Base-by-base conservation (phyloP, 1,140 invertebrate genomes). In the Ceratitis capitata region DNA sequence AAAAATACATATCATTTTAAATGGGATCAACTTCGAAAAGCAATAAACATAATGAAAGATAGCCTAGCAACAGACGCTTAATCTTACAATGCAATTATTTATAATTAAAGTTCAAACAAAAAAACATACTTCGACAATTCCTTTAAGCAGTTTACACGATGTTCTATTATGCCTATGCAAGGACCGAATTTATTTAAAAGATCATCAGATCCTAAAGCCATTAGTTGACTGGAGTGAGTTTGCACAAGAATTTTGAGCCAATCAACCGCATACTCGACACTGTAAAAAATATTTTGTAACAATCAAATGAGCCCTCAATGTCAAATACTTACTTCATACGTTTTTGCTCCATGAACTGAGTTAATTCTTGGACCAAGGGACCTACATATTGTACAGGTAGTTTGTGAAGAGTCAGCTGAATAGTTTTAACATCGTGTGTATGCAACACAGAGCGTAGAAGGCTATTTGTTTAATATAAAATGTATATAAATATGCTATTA, bases 321-420 rank as follows among this genome's bases (percentile, higher is more conserved):
- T n/a, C 16, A 74, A 85, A 85, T 23, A 92, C 94, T 94, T 91
- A 95, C 94, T 92, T 87, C 56, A 92, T 89, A 53, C 93, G 94
- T 92, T 94, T 95, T 61, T 94, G 93, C 88, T 95, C 93, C 42
- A 95, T 89, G 86, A 95, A 91, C 12, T 87, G 85, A 3, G 93
- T 94, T n/a, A 95, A 91, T 91, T 95, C 94, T 87, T 93, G 93
- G 1, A 95, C 87, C 47, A 96, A 90, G 1, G 94, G 93, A 35
- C 93, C 88, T 85, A 96, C 93, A 84, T 94, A 94, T 86, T 94
- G 93, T 4, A 95, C 91, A 0, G 95, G 95, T 84, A 96, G 88
- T 84, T 93, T 94, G 45, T 92, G 92, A 51, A 96, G 89, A 0
- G 95, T 95, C 86, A 94, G 93, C 84, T 92, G 92, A 82, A 96